phyloP scores from a whole-genome alignment of 2,113 vertebrate species.

The Cygnus buccinator region DNA sequence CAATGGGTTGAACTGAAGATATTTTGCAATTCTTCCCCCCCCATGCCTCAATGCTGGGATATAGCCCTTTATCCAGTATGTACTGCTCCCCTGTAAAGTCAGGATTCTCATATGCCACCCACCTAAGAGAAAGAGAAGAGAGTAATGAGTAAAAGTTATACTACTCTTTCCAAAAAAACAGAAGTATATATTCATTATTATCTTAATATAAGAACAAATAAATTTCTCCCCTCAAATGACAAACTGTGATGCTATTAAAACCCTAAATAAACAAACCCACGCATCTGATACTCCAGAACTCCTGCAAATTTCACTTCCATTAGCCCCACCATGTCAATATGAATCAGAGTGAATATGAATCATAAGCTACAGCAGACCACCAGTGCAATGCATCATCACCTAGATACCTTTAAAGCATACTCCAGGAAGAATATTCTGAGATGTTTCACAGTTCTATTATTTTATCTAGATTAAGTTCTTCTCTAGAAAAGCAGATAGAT shows the following conservation, averaged over 20 bases:
- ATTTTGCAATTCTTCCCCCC: conserved; percentile 85
- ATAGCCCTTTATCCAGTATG: conserved; percentile 91
- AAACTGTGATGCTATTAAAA: background rate
- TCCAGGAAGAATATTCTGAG: background rate
- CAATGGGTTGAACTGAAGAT: conserved; percentile 90
- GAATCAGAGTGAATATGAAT: background rate
- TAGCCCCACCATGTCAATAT: background rate
- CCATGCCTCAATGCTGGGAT: conserved; percentile 88
- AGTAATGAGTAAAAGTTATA: background rate
- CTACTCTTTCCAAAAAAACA: background rate
- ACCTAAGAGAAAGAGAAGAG: conserved; percentile 74
- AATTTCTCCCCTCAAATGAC: background rate
- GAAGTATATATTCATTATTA: background rate
- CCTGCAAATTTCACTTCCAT: background rate
- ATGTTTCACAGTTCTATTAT: background rate
- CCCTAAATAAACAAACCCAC: background rate
- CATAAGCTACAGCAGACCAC: background rate
- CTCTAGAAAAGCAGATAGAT: background rate
- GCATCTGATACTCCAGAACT: background rate
- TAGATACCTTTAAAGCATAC: background rate
- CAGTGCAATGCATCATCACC: background rate
- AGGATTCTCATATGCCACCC: conserved; percentile 93
- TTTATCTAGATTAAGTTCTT: background rate
- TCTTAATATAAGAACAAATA: background rate
- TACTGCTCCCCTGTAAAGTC: conserved; percentile 92